Conservation (phyloP, 2,888 invertebrate species). For the Lasioglossum calceatum region DNA sequence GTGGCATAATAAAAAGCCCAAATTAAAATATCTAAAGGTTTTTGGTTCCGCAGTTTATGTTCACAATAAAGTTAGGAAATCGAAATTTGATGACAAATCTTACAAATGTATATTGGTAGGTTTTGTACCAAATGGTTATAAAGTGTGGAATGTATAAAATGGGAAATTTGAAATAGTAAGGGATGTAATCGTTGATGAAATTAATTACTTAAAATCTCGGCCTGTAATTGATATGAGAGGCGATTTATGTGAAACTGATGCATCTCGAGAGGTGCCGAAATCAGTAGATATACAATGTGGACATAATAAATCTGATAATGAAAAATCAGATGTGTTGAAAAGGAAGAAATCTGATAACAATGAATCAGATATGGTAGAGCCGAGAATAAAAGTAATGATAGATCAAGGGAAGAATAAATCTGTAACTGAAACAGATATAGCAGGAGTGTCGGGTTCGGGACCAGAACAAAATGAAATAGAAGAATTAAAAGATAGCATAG, state of each 20-base stretch:
- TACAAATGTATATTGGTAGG: slow-evolving; percentile 8
- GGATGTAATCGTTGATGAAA: slow-evolving; percentile 18
- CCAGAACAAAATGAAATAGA: no score
- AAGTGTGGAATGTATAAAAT: slow-evolving; percentile 6
- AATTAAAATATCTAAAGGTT: no score
- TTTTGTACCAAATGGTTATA: slow-evolving; percentile 21
- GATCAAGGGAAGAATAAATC: no score
- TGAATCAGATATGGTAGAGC: no score
- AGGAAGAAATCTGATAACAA: no score
- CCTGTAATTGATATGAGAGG: not conserved
- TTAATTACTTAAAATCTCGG: slow-evolving; percentile 3
- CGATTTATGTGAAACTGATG: not conserved
- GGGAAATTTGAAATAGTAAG: slow-evolving; percentile 21
- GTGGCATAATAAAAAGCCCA: no score
- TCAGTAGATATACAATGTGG: not conserved
- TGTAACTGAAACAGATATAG: no score
- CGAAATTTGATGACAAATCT: slow-evolving; percentile 11
- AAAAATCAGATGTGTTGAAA: slow-evolving; percentile 8
- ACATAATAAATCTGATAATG: not conserved
- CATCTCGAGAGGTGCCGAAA: not conserved
- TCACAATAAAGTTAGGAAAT: not conserved
- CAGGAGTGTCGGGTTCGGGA: no score
- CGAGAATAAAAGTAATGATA: no score
- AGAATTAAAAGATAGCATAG: no score
- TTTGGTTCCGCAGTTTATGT: no score